Base-by-base conservation (phyloP, 2,113 vertebrate genomes). In the Polyodon spathula region DNA sequence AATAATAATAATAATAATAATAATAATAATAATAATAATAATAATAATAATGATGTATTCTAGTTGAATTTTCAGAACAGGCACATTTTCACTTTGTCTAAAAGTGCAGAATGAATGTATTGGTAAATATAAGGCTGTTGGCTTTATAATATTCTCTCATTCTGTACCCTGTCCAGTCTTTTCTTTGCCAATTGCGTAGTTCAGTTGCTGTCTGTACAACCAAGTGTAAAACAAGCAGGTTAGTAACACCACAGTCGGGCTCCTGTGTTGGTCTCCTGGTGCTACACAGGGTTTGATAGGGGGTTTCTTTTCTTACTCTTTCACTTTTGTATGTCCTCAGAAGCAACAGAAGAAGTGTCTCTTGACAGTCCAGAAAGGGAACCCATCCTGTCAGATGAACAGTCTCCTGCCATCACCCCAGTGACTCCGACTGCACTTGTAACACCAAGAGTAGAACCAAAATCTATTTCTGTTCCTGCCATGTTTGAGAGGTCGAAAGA, bases 261-360 rank as follows among this genome's bases (percentile, higher is more conserved):
- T 37, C 11, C 41, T 56, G 37, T 40, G 6, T 14, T 38, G 8
- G 42, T 11, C 40, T 5, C n/a, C n/a, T n/a, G n/a, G n/a, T n/a
- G 11, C 6, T 44, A 37, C 38, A 39, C 1, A 7, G 40, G 40
- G 60, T 54, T 41, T 37, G 43, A 9, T 63, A 43, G 38, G 42
- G 44, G n/a, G n/a, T n/a, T 5, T 41, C 44, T 4, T 59, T 6
- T 8, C 2, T 39, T 53, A 46, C 6, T 54, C 37, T 55, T 44
- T 44, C 7, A 44, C 7, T 44, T 7, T 44, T 44, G 12, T 44
- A 12, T 75, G 53, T 71, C n/a, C 74, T 12, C 68, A 97, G 94
- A 97, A 79, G 94, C 93, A 40, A 98, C 95, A 65, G 95, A 97
- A 76, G 95, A 97, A 72, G 95, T 98, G 57, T 97, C 92, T 2